Percentiles rank a stretch among this genome's conserved stretches.
These are phyloP conservation scores for Xenotilapia leptura DNA, from an alignment of 2,113 vertebrate genomes.

Conservation along the genomic window DNA sequence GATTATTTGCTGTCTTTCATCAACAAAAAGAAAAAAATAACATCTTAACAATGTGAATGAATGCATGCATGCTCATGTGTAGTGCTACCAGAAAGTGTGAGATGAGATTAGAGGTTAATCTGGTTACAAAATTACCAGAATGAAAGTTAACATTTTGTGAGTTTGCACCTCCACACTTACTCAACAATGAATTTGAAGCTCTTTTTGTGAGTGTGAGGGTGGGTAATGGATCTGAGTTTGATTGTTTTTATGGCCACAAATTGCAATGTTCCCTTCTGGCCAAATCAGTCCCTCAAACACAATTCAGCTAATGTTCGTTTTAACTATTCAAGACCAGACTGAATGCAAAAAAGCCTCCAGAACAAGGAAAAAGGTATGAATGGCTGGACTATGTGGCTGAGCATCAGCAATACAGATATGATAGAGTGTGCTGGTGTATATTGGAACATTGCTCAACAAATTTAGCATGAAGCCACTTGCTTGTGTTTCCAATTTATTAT, in stretches of 20 bases:
- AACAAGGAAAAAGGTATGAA: background rate
- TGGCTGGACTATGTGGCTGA: background rate
- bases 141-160: background rate
- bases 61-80: background rate
- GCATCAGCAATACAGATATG: background rate
- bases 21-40: background rate
- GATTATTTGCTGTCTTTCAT: background rate
- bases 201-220: background rate
- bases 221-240: background rate
- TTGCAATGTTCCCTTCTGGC: background rate
- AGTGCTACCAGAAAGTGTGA: background rate
- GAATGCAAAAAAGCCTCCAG: background rate
- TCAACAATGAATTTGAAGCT: background rate
- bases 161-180: background rate
- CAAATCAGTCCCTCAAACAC: background rate
- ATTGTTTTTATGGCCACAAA: background rate
- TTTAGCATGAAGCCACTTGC: background rate
- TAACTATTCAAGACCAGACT: background rate
- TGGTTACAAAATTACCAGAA: background rate
- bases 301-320: background rate
- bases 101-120: background rate
- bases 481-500: background rate
- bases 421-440: background rate
- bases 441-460: background rate
- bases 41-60: background rate